Evolutionary conservation across 2,888 invertebrate species (phyloP).

Genomic region (Zonitis immaculata): DNA sequence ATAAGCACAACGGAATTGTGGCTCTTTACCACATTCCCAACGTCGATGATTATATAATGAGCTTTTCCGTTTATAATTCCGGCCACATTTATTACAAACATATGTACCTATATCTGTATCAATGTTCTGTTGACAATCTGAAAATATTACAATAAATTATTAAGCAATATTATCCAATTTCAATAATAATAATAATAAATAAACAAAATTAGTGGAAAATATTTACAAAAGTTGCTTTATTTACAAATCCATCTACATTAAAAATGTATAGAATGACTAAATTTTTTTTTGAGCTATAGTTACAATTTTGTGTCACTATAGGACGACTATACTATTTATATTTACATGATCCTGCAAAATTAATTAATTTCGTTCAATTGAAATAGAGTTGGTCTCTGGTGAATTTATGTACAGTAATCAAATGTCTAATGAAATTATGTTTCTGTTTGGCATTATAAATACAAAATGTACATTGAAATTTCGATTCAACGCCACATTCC

Average conservation of each 20-base stretch:
- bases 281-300: no score
- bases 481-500: slow-evolving; percentile 28
- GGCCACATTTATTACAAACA: slow-evolving; percentile 69
- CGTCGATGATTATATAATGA: slow-evolving; percentile 78
- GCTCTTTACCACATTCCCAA: slow-evolving; percentile 83
- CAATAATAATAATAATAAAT: slow-evolving; percentile 2
- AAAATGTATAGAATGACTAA: background rate
- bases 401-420: slow-evolving; percentile 3
- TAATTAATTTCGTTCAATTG: background rate
- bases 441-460: slow-evolving; percentile 26
- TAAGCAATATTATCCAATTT: no score
- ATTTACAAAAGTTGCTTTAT: slow-evolving; percentile 19
- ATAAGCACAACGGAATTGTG: slow-evolving; percentile 76
- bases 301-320: no score
- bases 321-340: no score
- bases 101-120: slow-evolving; percentile 6
- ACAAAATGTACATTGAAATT: slow-evolving; percentile 27
- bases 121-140: background rate
- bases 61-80: slow-evolving; percentile 77
- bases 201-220: slow-evolving; percentile 5
- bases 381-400: background rate
- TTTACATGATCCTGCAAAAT: no score
- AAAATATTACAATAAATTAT: slow-evolving; percentile 3
- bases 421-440: slow-evolving; percentile 23
- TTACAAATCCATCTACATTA: slow-evolving; percentile 6